Evolutionary conservation across 2,797 vertebrate genomes (phyloP), one percentile per base, ranked within the genome.

Genomic region (Sylvilagus floridanus): DNA sequence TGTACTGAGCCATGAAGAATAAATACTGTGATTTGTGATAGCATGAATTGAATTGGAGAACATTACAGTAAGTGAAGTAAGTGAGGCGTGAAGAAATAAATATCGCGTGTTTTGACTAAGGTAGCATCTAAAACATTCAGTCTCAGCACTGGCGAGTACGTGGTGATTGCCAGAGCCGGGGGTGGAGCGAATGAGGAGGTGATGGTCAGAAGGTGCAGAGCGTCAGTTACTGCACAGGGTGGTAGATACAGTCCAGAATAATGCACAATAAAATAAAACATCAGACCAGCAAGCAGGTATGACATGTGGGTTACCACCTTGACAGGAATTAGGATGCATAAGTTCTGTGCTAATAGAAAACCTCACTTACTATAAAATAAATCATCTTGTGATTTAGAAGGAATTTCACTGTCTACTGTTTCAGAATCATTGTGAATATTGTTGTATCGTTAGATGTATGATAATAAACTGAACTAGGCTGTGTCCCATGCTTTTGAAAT

Each of bases 291-390:
- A 65, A 42, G n/a, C 24, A 72, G 19, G 75, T 42, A 84, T 37
- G 35, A 79, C 30, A 32, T 37, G 30, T 32, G 62, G n/a, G 21
- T 89, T 84, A 73, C 78, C 17, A 60, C 30, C 7, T 88, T 81
- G 60, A 50, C 84, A 86, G 90, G n/a, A 88, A 75, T 78, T 88
- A 47, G 32, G 87, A 84, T 78, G 60, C 16, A 26, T 54, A 84
- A 30, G 50, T 91, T 91, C 10, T 52, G 65, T 87, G 75, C 24
- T 37, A 75, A 84, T 84, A 76, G 81, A 73, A 73, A 81, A 26
- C 9, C 81, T 21, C 32, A 72, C 37, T 71, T 57, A 78, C 28
- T 89, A 17, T 85, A 84, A 93, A 77, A 92, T 78, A 90, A 84
- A 62, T 42, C 26, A 19, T 84, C 50, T 54, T 71, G 19, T 32